Base-by-base conservation (phyloP, 2,888 invertebrate genomes). In the Endomychus coccineus region DNA sequence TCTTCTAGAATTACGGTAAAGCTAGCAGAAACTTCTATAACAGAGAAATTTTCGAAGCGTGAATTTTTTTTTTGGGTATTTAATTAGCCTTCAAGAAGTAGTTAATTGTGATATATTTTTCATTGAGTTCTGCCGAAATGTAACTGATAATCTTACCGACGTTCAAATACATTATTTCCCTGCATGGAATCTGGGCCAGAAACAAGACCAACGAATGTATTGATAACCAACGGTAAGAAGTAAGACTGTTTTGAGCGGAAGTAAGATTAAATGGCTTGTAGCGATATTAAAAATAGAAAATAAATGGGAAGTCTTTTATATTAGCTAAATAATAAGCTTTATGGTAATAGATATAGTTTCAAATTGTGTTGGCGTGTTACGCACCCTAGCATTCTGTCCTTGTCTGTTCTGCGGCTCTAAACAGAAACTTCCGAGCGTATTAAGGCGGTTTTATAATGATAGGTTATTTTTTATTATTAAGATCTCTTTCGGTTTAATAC, bases 381-480 rank as follows among this genome's bases (percentile, higher is more conserved):
- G 43, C 47, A 44, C 46, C 48, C 50, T 42, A 36, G 36, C 5
- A 28, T 21, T 32, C 24, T 32, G 6, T 38, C 40, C 39, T 32
- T 29, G 23, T 45, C 28, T 7, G 14, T 15, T 16, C 16, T 4
- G 7, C 3, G 10, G n/a, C 21, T 24, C 14, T 5, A 21, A 24
- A 31, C 15, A 23, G 36, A 30, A 32, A 40, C 23, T 34, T 35
- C 19, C 37, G 38, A 39, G 35, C 37, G 52, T 54, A 53, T 54
- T 52, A 54, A 49, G 42, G 42, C 48, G 47, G 45, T 43, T 50
- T 51, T n/a, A 51, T 58, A 58, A 58, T 56, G 58, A 58, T 54
- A 49, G 55, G 56, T 54, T 49, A 58, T 58, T 56, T 58, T 56
- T 58, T 58, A 58, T 56, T 58, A 58, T 58, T 58, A 56, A 56